Evolutionary conservation across 2,888 invertebrate species (phyloP).

Genomic region (Glyphotaelius pellucidus): DNA sequence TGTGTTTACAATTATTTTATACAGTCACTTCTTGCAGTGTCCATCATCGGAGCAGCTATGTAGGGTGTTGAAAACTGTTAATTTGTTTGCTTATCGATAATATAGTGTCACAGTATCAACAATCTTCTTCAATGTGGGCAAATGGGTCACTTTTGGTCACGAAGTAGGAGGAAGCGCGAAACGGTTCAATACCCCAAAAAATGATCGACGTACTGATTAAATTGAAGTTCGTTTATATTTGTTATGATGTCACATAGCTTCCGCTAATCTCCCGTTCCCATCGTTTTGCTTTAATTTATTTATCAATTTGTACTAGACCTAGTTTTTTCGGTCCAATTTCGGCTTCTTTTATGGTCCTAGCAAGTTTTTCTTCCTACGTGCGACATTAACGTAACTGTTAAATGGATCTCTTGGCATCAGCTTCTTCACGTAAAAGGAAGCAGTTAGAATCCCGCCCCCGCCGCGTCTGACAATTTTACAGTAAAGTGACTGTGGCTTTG

Average conservation of each 20-base stretch:
- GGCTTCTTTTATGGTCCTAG: not conserved
- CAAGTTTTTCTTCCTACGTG: not conserved
- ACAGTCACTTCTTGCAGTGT: not conserved
- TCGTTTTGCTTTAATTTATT: not conserved
- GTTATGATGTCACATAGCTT: not conserved
- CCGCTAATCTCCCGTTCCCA: not conserved
- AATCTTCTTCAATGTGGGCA: not conserved
- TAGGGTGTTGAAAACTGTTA: not conserved
- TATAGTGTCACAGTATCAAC: not conserved
- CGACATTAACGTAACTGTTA: slow-evolving; percentile 10
- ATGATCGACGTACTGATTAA: not conserved
- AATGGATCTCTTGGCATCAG: slow-evolving; percentile 14
- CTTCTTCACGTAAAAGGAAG: slow-evolving; percentile 31
- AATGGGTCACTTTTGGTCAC: not conserved
- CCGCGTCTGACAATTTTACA: slow-evolving; percentile 20
- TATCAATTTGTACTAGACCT: not conserved
- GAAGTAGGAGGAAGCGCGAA: not conserved
- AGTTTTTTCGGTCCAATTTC: not conserved
- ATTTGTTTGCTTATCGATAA: not conserved
- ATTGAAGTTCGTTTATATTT: not conserved
- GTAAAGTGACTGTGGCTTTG: slow-evolving; percentile 18
- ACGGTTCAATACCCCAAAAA: too few species aligned
- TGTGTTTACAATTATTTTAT: too few species aligned
- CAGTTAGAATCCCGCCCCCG: slow-evolving; percentile 2
- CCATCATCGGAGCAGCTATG: not conserved